Evolutionary conservation across 2,113 vertebrate species (phyloP).

Genomic region (Platysternon megacephalum): DNA sequence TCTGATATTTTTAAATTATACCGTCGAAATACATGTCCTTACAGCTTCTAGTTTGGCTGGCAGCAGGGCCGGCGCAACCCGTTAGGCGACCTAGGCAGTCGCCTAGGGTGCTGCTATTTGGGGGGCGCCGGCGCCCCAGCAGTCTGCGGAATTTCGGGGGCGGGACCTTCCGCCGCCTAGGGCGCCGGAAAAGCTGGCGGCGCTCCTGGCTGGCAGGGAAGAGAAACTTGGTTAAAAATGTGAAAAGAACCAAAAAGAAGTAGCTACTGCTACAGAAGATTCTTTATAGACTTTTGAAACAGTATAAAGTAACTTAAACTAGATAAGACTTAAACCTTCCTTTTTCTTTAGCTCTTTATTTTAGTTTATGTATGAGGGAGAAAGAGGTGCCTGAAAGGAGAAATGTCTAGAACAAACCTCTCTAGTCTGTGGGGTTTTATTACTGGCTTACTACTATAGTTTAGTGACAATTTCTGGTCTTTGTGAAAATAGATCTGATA

Average conservation of each 20-base stretch:
- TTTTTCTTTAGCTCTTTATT: not conserved
- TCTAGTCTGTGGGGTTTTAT: not conserved
- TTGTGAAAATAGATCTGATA: not conserved
- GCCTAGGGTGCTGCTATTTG: too few species aligned
- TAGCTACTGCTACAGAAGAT: not conserved
- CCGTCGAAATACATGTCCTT: not conserved
- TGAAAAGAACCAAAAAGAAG: not conserved
- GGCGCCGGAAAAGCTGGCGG: too few species aligned
- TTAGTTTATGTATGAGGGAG: not conserved
- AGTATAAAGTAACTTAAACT: not conserved
- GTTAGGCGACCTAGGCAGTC: too few species aligned
- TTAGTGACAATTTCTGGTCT: not conserved
- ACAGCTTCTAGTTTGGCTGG: not conserved
- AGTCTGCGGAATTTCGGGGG: too few species aligned
- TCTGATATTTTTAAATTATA: not conserved
- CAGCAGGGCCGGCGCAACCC: too few species aligned
- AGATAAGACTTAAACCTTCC: not conserved
- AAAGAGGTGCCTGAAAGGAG: accelerated
- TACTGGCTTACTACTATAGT: not conserved
- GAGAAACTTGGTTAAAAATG: not conserved
- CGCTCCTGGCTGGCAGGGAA: not conserved
- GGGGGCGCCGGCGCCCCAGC: too few species aligned
- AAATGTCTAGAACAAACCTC: not conserved
- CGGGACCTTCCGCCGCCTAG: too few species aligned
- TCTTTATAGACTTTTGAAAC: not conserved